Base-by-base conservation (phyloP, 64 coral and sea anemone species). In the Cladopsammia gracilis region DNA sequence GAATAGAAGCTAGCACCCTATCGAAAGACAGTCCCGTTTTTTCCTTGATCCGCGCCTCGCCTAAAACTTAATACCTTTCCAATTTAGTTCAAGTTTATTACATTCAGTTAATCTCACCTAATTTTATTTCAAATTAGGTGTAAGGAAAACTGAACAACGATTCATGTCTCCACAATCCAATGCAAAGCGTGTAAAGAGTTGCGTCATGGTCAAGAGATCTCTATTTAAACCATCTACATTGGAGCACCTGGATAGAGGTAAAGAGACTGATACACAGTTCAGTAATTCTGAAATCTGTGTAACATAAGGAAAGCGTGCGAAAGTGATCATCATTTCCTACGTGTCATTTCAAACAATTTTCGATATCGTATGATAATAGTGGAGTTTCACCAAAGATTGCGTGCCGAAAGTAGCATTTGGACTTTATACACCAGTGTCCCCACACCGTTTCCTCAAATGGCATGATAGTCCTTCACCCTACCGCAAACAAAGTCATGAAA, bases 181-280 rank as follows among this genome's bases (percentile, higher is more conserved):
- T 43, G 25, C 70, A 14, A 73, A 73, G 42, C 13, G 70, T 26
- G 13, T 73, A 13, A 73, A 73, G 70, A 73, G 70, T 46, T 73
- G 70, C 70, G 34, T 73, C 26, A 73, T 47, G 70, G 70, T 73
- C 25, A 73, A 73, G 42, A 73, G 13, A 73, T 73, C 70, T 43
- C 44, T 73, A 13, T 73, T 73, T 73, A 12, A 73, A 13, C 70
- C 34, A 46, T 73, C 70, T 13, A 73, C 70, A 45, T 46, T 73
- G 25, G 25, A 45, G 9, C 26, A 45, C 34, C 70, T 73, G 42
- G 70, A 73, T 73, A 46, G 42, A 73, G 70, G 70, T 73, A 73
- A 73, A 70, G 66, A 70, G 24, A 70, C 23, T 10, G 66, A 70
- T 70, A 70, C n/a, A 70, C 23, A 24, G 66, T 70, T 14, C 22